Evolutionary conservation across 35 echinoderm and acorn worm genomes (phyloP).

Genomic region (Apostichopus japonicus): DNA sequence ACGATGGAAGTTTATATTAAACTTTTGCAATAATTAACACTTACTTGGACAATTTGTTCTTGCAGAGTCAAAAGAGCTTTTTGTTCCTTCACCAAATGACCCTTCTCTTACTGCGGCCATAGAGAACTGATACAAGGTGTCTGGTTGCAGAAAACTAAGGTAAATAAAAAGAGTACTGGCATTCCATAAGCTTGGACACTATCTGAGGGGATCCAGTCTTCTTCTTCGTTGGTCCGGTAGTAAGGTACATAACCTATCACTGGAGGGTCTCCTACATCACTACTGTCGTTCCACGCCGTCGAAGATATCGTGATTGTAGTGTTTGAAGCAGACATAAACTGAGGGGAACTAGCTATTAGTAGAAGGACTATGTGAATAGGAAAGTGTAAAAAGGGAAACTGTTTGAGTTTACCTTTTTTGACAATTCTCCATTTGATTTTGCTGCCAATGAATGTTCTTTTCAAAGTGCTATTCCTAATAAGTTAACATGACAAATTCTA

Average conservation of each 20-base stretch:
- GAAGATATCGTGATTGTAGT: neutral
- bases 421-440: too few species aligned
- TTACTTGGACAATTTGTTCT: slow-evolving; percentile 17
- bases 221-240: neutral
- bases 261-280: slow-evolving; percentile 3
- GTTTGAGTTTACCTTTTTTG: too few species aligned
- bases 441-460: too few species aligned
- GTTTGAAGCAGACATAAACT: neutral
- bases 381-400: too few species aligned
- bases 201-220: neutral
- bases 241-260: slow-evolving; percentile 36
- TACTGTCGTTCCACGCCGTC: neutral
- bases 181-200: neutral
- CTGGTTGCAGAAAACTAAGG: neutral
- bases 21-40: neutral
- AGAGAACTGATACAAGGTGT: slow-evolving; percentile 1
- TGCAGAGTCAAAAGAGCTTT: neutral
- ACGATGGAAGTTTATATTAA: too few species aligned
- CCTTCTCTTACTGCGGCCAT: slow-evolving; percentile 15
- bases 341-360: neutral
- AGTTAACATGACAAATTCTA: too few species aligned
- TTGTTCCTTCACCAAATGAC: neutral
- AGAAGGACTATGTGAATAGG: neutral
- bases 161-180: neutral
- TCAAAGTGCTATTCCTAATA: too few species aligned